These are phyloP conservation scores for Nesometra sesokonis DNA, from an alignment of 35 echinoderm and acorn worm species.

Conservation along the genomic window DNA sequence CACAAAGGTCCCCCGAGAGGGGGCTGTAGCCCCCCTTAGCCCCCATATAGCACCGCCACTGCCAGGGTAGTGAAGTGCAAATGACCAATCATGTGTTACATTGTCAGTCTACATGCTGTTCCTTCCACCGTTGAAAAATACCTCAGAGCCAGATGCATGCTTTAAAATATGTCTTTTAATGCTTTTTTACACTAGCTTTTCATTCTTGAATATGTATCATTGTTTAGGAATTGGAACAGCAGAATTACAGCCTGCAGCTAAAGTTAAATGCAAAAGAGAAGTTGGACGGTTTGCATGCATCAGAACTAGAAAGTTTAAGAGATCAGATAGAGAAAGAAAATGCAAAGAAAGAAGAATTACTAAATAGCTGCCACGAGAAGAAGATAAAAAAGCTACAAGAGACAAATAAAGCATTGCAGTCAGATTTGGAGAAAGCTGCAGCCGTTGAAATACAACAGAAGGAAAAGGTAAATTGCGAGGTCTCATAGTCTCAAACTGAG, in stretches of 20 bases:
- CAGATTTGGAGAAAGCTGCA: conserved; percentile 40
- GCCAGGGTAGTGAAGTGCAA: no score
- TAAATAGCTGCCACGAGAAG: conserved; percentile 31
- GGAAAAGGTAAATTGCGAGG: conserved; percentile 69
- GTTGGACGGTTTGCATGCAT: conserved; percentile 34
- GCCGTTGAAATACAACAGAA: conserved; percentile 61
- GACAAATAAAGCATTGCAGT: conserved; percentile 24
- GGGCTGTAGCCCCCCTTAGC: no score
- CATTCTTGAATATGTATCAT: no score
- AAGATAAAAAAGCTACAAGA: conserved; percentile 44
- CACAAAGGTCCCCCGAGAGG: no score
- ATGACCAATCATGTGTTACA: no score
- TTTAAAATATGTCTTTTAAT: no score
- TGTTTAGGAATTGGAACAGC: conserved; percentile 69
- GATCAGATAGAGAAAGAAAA: conserved; percentile 47
- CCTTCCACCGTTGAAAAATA: no score
- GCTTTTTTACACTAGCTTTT: no score
- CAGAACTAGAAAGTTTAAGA: conserved; percentile 33
- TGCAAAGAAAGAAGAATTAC: background rate
- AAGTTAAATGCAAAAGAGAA: conserved; percentile 53
- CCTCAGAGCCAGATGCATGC: no score
- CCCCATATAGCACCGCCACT: no score
- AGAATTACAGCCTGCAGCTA: conserved; percentile 66
- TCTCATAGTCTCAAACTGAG: no score
- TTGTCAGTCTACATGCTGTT: no score